A percentile compares a stretch with the other conserved stretches of the same genome.
Evolutionary conservation across 35 echinoderm and acorn worm genomes (phyloP).

Genomic region (Acanthaster planci): DNA sequence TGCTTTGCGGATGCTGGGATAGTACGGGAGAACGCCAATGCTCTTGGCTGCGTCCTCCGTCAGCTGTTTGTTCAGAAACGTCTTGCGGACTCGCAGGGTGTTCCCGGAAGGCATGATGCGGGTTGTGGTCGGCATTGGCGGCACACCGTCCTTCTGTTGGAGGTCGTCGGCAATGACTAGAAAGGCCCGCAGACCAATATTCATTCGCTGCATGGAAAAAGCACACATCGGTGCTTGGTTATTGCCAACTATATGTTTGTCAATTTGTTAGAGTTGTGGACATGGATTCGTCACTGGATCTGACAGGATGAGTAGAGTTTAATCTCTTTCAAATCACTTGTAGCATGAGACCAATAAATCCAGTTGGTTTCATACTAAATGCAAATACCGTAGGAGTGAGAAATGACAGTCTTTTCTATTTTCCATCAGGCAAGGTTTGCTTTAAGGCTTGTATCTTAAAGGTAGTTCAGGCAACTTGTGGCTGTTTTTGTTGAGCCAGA

Average conservation of each 20-base stretch:
- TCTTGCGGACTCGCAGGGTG: conserved; percentile 89
- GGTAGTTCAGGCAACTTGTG: too few relatives aligned
- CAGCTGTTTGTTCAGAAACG: conserved; percentile 92
- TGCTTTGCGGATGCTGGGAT: conserved; percentile 78
- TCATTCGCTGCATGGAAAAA: conserved; percentile 78
- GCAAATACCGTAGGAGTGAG: too few relatives aligned
- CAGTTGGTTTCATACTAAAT: too few relatives aligned
- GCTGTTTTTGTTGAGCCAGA: too few relatives aligned
- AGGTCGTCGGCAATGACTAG: conserved; percentile 96
- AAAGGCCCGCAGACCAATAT: conserved; percentile 93
- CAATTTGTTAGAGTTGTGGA: too few relatives aligned
- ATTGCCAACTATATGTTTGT: not conserved
- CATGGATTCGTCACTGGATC: too few relatives aligned
- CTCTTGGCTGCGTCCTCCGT: conserved; percentile 91
- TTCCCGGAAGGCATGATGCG: conserved; percentile 96
- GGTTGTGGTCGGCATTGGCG: conserved; percentile 95
- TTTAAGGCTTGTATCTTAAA: too few relatives aligned
- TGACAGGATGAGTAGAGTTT: too few relatives aligned
- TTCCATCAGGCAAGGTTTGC: too few relatives aligned
- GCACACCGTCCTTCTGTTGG: conserved; percentile 91
- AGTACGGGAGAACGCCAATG: conserved; percentile 78
- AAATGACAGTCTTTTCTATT: too few relatives aligned
- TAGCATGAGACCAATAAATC: too few relatives aligned
- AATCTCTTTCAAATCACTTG: too few relatives aligned
- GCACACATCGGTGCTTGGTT: not conserved